Percentiles rank a stretch among this genome's conserved stretches.
phyloP scores from a whole-genome alignment of 2,888 invertebrate species.

The Cheilosia vernalis region DNA sequence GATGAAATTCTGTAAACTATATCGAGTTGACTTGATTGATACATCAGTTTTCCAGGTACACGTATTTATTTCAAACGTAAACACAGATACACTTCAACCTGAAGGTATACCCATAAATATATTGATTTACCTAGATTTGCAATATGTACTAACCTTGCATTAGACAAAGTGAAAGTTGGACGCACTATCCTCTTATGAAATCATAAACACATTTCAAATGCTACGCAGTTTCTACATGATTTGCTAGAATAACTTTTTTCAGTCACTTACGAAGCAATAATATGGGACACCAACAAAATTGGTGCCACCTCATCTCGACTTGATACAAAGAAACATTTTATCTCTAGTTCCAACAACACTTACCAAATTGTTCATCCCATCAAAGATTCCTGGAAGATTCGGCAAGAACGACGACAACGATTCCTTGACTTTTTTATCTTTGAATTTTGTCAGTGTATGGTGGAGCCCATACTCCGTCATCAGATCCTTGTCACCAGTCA shows the following conservation, averaged over 20 bases:
- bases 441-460: constrained; percentile 98
- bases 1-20: too few relatives aligned
- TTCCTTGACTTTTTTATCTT: constrained; percentile 97
- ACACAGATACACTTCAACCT: too few relatives aligned
- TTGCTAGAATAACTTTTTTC: not conserved
- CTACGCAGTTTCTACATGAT: too few relatives aligned
- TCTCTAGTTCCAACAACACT: constrained; percentile 7
- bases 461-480: constrained; percentile 98
- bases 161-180: too few relatives aligned
- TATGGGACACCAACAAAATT: not conserved
- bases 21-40: too few relatives aligned
- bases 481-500: constrained; percentile 98
- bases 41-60: too few relatives aligned
- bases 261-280: not conserved
- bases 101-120: too few relatives aligned
- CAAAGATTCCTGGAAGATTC: constrained; percentile 96
- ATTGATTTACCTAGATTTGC: too few relatives aligned
- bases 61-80: too few relatives aligned
- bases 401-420: constrained; percentile 97
- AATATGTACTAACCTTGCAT: too few relatives aligned
- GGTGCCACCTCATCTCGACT: constrained; percentile 52
- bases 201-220: too few relatives aligned
- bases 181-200: too few relatives aligned
- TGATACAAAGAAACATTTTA: not conserved
- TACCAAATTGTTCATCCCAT: constrained; percentile 92